A percentile compares a stretch with the other conserved stretches of the same genome.
Evolutionary conservation across 2,888 invertebrate genomes (phyloP).

Genomic region (Stenotaenia linearis): DNA sequence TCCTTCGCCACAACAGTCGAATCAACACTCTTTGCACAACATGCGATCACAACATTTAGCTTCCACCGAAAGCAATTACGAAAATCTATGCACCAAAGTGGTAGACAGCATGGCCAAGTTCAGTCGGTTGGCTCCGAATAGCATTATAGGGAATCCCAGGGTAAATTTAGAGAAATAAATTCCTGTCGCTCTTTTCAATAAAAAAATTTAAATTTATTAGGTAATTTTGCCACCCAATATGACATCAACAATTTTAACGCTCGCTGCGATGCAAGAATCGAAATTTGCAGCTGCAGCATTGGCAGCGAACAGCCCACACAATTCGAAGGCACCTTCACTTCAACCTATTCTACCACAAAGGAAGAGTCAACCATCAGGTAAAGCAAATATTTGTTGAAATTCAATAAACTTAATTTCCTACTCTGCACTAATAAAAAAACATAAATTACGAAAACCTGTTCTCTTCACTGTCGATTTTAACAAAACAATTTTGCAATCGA

Average conservation of each 20-base stretch:
- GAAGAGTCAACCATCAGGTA: slow-evolving; percentile 30
- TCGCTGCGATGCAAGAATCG: slow-evolving; percentile 34
- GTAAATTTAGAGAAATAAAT: slow-evolving; percentile 29
- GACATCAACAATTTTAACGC: slow-evolving; percentile 33
- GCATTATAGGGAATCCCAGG: slow-evolving; percentile 36
- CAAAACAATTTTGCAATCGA: no score
- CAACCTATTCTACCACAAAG: slow-evolving; percentile 13
- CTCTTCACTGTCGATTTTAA: no score
- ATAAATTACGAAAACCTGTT: not conserved
- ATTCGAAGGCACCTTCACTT: slow-evolving; percentile 8
- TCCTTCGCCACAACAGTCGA: not conserved
- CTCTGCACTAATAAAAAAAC: not conserved
- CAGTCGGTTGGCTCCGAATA: slow-evolving; percentile 37
- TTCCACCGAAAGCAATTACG: slow-evolving; percentile 33
- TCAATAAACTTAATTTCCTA: not conserved
- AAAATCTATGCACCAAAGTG: slow-evolving; percentile 38
- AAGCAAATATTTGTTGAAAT: not conserved
- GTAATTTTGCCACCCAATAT: slow-evolving; percentile 36
- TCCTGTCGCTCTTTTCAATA: not conserved
- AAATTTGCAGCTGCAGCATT: slow-evolving; percentile 31
- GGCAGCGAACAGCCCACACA: slow-evolving; percentile 13
- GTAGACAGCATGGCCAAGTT: slow-evolving; percentile 39
- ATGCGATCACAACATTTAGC: not conserved
- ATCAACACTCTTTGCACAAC: not conserved
- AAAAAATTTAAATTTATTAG: not conserved